phyloP scores from a whole-genome alignment of 2,797 vertebrate genomes.

The Labeo calbasu region DNA sequence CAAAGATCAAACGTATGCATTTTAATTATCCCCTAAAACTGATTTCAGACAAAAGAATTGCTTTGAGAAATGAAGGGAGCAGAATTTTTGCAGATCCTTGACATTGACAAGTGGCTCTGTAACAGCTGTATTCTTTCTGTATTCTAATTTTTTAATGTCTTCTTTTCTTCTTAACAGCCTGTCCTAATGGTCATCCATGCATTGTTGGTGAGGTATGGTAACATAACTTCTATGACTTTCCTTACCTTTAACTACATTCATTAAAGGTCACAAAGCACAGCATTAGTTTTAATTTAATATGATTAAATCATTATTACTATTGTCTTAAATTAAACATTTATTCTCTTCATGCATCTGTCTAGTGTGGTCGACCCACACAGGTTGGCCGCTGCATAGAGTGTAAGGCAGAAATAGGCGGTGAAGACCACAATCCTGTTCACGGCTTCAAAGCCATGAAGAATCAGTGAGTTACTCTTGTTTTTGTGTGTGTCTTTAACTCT shows the following conservation, averaged over 20 bases:
- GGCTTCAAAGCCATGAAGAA: conserved; percentile 61
- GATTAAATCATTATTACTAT: background rate
- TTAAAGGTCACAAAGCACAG: background rate
- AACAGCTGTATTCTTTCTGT: too few relatives aligned
- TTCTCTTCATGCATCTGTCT: background rate
- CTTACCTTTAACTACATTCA: background rate
- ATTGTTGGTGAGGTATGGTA: conserved; percentile 86
- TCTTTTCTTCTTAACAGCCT: conserved; percentile 72
- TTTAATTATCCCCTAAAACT: background rate
- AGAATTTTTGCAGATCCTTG: background rate
- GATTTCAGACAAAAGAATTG: background rate
- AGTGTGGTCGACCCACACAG: conserved; percentile 88
- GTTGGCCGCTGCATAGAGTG: conserved; percentile 81
- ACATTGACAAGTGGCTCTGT: background rate
- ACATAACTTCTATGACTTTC: background rate
- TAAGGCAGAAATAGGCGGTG: conserved; percentile 73
- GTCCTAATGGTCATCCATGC: conserved; percentile 88
- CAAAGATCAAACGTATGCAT: too few relatives aligned
- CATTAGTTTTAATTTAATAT: background rate
- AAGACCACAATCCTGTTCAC: background rate
- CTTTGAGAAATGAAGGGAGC: background rate
- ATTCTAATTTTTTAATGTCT: too few relatives aligned
- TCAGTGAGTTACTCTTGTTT: conserved; percentile 66
- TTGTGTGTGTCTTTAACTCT: background rate
- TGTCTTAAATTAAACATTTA: background rate